Evolutionary conservation across 2,888 invertebrate genomes (phyloP).

Genomic region (Ramazzottius varieornatus): DNA sequence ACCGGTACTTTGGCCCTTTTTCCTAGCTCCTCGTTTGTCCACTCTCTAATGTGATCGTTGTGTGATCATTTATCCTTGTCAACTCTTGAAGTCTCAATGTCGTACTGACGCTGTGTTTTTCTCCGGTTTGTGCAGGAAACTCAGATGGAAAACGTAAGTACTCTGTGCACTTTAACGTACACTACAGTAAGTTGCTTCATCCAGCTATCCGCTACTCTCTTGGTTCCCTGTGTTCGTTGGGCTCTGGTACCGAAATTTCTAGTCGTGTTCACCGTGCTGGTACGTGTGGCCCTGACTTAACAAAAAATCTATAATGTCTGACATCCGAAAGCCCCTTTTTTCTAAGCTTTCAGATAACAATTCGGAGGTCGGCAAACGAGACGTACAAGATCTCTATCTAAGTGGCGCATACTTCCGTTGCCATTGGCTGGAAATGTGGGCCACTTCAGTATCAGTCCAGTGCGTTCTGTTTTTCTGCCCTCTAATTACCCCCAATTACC

Average conservation of each 20-base stretch:
- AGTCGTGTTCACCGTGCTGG: no score
- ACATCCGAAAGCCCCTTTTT: no score
- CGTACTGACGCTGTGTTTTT: constrained; percentile 5
- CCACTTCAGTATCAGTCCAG: no score
- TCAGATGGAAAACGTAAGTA: constrained; percentile 88
- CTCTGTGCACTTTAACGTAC: background rate
- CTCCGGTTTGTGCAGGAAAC: constrained; percentile 37
- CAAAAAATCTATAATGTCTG: no score
- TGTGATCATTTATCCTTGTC: background rate
- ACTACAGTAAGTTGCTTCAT: background rate
- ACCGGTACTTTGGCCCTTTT: background rate
- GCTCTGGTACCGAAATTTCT: no score
- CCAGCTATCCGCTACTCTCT: background rate
- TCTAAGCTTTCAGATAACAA: no score
- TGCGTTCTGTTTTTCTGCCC: background rate
- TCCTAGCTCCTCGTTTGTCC: background rate
- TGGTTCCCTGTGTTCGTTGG: background rate
- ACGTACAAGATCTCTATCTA: no score
- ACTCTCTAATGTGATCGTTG: background rate
- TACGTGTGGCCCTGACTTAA: background rate
- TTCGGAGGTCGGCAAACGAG: no score
- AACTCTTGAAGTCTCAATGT: background rate
- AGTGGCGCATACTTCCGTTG: no score
- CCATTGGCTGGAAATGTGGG: no score
- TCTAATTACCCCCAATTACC: background rate